phyloP scores from a whole-genome alignment of 2,888 invertebrate genomes.

The Clistopyga incitator region DNA sequence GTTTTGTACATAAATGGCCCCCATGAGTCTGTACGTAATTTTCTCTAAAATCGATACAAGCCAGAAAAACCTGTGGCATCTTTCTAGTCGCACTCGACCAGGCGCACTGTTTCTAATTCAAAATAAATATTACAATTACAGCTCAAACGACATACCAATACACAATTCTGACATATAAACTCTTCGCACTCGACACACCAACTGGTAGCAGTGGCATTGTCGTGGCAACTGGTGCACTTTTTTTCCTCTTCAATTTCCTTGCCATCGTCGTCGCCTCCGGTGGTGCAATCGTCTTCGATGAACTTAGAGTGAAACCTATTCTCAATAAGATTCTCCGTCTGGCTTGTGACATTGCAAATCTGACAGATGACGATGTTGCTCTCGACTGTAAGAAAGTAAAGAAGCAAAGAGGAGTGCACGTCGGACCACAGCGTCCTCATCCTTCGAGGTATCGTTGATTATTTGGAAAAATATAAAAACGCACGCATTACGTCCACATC shows the following conservation, averaged over 20 bases:
- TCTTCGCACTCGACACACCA: slow-evolving; percentile 97
- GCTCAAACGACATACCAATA: slow-evolving; percentile 83
- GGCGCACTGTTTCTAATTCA: too few species aligned
- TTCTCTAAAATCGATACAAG: too few species aligned
- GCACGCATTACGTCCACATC: slow-evolving; percentile 83
- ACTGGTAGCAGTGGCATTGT: slow-evolving; percentile 92
- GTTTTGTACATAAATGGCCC: too few species aligned
- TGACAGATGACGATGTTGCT: slow-evolving; percentile 87
- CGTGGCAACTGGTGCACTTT: slow-evolving; percentile 95
- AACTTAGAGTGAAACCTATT: slow-evolving; percentile 93
- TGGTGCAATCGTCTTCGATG: slow-evolving; percentile 85
- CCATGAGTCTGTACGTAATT: too few species aligned
- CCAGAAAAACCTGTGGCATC: too few species aligned
- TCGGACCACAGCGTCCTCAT: not conserved
- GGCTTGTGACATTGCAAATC: slow-evolving; percentile 90
- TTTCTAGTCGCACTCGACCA: too few species aligned
- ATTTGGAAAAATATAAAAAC: slow-evolving; percentile 56
- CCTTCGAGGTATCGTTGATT: not conserved
- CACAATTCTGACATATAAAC: slow-evolving; percentile 96
- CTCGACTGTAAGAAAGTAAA: slow-evolving; percentile 72
- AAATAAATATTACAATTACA: too few species aligned
- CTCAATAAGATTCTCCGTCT: slow-evolving; percentile 91
- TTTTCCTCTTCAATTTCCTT: slow-evolving; percentile 83
- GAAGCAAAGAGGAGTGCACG: not conserved
- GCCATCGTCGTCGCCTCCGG: slow-evolving; percentile 79